Evolutionary conservation across 2,797 vertebrate species (phyloP).

Genomic region (Enteromius fasciolatus): DNA sequence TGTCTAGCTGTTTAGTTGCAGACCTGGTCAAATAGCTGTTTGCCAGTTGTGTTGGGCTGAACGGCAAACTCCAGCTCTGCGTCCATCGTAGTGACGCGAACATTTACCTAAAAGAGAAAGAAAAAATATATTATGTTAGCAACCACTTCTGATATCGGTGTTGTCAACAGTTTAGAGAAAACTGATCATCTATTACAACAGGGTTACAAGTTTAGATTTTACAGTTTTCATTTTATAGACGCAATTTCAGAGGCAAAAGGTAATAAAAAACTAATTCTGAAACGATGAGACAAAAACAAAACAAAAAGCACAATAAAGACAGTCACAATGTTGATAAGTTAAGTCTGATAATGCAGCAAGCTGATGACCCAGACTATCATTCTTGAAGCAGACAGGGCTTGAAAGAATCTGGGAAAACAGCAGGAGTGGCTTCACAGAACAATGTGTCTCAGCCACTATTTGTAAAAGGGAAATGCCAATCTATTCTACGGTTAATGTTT

Average conservation of each 20-base stretch:
- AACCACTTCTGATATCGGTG: constrained; percentile 31
- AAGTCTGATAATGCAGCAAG: not conserved
- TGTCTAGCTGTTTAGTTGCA: constrained; percentile 47
- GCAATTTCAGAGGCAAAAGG: not conserved
- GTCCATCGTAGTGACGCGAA: constrained; percentile 96
- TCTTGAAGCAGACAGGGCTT: not conserved
- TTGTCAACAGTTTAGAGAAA: not conserved
- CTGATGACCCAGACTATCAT: not conserved
- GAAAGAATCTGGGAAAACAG: not conserved
- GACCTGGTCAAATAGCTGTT: constrained; percentile 97
- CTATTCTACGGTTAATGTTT: constrained; percentile 68
- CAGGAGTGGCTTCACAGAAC: constrained; percentile 6
- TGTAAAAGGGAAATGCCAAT: constrained; percentile 50
- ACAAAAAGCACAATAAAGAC: not conserved
- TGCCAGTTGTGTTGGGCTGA: constrained; percentile 94
- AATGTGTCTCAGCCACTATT: constrained; percentile 40
- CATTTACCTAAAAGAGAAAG: constrained; percentile 84
- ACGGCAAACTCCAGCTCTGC: constrained; percentile 98
- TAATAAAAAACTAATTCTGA: not conserved
- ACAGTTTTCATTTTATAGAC: not conserved
- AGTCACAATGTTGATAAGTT: not conserved
- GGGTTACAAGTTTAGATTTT: not conserved
- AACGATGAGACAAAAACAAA: not conserved
- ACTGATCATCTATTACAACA: not conserved
- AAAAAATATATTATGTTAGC: constrained; percentile 48